Base-by-base conservation (phyloP, 2,113 vertebrate genomes). In the Rana temporaria region DNA sequence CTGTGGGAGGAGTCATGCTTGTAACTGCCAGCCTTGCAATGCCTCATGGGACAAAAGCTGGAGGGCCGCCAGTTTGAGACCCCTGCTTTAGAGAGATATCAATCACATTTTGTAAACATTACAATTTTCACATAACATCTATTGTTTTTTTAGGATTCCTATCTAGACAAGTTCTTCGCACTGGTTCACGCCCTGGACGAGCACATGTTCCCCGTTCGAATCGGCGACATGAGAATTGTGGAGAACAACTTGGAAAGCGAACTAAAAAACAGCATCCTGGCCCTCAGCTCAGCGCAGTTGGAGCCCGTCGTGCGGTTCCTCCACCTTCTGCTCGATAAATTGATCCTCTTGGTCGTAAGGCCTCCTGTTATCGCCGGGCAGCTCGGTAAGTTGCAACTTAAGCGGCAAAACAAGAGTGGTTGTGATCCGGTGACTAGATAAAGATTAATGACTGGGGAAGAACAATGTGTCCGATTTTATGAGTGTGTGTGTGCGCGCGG, bases 141-240 rank as follows among this genome's bases (percentile, higher is more conserved):
- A n/a, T 70, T 18, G 15, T 1, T n/a, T 57, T 32, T 81, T 84
- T 85, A 99, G 98, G 98, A 99, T 88, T 96, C 98, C 85, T 98
- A 95, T 84, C 94, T 99, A 30, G 98, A 99, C 91, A 99, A 97
- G 89, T 99, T 99, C 91, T 99, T 99, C 91, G 97, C 98, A 8
- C 91, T 99, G 90, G 98, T 99, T 57, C 97, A 99, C 76, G 97
- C 98, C 59, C 91, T 99, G 92, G 98, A 99, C 72, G 97, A 99
- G 90, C 98, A 99, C 90, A 97, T 97, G 96, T 99, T 99, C 89
- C 98, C 98, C 1, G 97, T 99, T 67, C 90, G 98, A 84, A 98
- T 99, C 88, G 98, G 97, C 85, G 98, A 99, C 89, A 96, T 98
- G 95, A 93, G 98, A 80, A 98, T 99, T 90, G 97, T 99, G 97